Conservation (phyloP, 2,797 vertebrate genomes). For the Pseudomugil gertrudae region DNA sequence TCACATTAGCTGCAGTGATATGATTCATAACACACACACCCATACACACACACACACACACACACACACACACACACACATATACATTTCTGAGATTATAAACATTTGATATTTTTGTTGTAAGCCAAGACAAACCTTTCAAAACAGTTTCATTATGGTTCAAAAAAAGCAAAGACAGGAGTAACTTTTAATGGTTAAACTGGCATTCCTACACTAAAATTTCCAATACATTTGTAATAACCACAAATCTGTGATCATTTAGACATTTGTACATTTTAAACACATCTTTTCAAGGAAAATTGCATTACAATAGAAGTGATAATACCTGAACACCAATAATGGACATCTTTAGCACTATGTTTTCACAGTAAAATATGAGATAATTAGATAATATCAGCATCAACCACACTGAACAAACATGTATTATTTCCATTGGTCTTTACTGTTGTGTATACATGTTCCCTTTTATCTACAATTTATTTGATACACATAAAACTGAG, state of each 20-base stretch:
- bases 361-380: conserved; percentile 25
- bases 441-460: background rate
- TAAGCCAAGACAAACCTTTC: background rate
- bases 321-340: background rate
- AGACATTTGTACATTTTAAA: background rate
- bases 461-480: background rate
- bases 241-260: background rate
- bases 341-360: background rate
- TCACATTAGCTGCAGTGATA: conserved; percentile 2
- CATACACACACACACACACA: background rate
- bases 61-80: too few species aligned
- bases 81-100: conserved; percentile 2
- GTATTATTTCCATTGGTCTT: background rate
- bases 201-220: conserved; percentile 12
- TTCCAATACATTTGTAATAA: background rate
- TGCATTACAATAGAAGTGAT: background rate
- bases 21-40: background rate
- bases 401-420: background rate
- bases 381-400: background rate
- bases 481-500: conserved; percentile 5
- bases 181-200: background rate
- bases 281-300: background rate
- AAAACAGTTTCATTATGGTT: conserved; percentile 10
- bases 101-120: background rate
- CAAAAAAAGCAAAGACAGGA: background rate